These are phyloP conservation scores for Polyodon spathula DNA, from an alignment of 2,113 vertebrate species.

Conservation along the genomic window DNA sequence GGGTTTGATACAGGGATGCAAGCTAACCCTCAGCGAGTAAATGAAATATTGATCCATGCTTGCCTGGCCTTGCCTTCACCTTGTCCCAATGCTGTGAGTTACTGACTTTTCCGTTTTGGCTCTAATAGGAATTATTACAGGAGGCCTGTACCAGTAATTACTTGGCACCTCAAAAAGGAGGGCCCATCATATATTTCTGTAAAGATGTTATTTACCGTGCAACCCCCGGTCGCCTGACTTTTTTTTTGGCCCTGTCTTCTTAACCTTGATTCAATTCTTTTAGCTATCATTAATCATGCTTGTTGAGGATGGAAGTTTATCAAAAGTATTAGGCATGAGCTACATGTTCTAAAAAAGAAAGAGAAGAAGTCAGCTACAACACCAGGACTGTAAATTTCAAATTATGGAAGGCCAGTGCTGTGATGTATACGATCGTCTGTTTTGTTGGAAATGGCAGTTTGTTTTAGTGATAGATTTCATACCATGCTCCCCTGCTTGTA, in stretches of 20 bases:
- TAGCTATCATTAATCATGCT: constrained; percentile 86
- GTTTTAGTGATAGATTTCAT: constrained; percentile 75
- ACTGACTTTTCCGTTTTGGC: constrained; percentile 97
- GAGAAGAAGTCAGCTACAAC: constrained; percentile 19
- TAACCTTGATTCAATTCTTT: constrained; percentile 88
- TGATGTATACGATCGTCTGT: constrained; percentile 72
- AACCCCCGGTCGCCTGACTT: constrained; percentile 63
- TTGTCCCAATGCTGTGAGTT: constrained; percentile 94
- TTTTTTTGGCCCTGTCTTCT: constrained; percentile 78
- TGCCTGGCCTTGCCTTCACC: constrained; percentile 98
- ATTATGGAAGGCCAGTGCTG: constrained; percentile 59
- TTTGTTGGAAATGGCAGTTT: constrained; percentile 66
- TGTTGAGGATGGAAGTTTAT: constrained; percentile 86
- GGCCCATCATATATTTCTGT: constrained; percentile 86
- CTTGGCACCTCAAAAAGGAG: constrained; percentile 86
- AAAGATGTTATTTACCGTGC: constrained; percentile 86
- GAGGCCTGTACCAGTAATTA: constrained; percentile 95
- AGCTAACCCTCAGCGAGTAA: constrained; percentile 86
- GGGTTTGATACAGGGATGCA: constrained; percentile 92
- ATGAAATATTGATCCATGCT: constrained; percentile 99
- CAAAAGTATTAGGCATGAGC: constrained; percentile 73
- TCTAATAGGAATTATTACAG: constrained; percentile 99
- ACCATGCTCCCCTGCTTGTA: constrained; percentile 53
- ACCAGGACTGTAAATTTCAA: constrained; percentile 62
- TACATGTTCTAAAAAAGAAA: constrained; percentile 44